These are phyloP conservation scores for Acronicta psi DNA, from an alignment of 2,888 invertebrate species.

Conservation along the genomic window DNA sequence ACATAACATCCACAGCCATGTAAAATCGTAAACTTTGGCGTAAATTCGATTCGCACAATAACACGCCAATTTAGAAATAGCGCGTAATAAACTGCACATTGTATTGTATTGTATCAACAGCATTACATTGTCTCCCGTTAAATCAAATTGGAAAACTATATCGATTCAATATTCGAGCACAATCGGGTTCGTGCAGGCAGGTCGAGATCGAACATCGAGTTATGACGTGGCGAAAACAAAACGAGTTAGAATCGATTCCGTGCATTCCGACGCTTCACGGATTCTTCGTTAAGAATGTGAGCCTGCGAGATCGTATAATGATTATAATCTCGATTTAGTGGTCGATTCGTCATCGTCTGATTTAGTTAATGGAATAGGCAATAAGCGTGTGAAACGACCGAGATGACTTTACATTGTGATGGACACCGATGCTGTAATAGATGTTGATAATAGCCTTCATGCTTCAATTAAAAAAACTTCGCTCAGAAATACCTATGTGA, in stretches of 20 bases:
- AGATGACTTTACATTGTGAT: slow-evolving; percentile 70
- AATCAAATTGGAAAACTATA: slow-evolving; percentile 53
- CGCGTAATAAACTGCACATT: slow-evolving; percentile 26
- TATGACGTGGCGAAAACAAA: slow-evolving; percentile 88
- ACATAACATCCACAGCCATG: too few species aligned
- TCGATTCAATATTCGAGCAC: slow-evolving; percentile 57
- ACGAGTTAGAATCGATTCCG: slow-evolving; percentile 85
- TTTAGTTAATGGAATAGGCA: slow-evolving; percentile 86
- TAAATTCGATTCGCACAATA: slow-evolving; percentile 28
- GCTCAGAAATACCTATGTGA: slow-evolving; percentile 13
- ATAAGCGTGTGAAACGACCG: slow-evolving; percentile 82
- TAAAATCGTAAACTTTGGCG: slow-evolving; percentile 18
- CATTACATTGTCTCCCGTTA: slow-evolving; percentile 39
- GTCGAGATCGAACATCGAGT: slow-evolving; percentile 75
- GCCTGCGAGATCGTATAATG: slow-evolving; percentile 81
- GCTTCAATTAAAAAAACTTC: slow-evolving; percentile 28
- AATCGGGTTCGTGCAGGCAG: slow-evolving; percentile 63
- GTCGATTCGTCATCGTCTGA: slow-evolving; percentile 87
- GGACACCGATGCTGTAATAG: slow-evolving; percentile 52
- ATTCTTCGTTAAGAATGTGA: slow-evolving; percentile 82
- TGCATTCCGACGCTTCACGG: slow-evolving; percentile 86
- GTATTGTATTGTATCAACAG: slow-evolving; percentile 24
- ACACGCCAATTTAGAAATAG: slow-evolving; percentile 26
- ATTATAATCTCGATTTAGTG: slow-evolving; percentile 87
- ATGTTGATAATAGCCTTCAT: slow-evolving; percentile 49